These are phyloP conservation scores for Ciconia stormi DNA, from an alignment of 2,113 vertebrate genomes.

Conservation along the genomic window DNA sequence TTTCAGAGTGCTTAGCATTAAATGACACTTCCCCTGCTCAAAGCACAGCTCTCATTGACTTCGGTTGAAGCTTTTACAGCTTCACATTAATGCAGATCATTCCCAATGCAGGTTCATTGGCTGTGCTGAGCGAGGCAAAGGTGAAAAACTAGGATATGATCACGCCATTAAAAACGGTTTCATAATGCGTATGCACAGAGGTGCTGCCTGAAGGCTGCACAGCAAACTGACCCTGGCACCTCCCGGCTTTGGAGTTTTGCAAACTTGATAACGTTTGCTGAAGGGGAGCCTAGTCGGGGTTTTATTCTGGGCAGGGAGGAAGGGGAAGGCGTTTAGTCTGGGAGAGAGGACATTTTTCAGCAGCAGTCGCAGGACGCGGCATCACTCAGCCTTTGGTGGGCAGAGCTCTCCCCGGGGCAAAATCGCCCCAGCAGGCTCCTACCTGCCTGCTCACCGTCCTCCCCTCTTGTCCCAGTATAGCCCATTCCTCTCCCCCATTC, in stretches of 20 bases:
- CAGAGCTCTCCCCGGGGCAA: neutral
- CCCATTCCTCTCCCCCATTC: neutral
- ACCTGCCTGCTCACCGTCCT: neutral
- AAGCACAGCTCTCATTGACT: slow-evolving; percentile 39
- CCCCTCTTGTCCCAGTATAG: neutral
- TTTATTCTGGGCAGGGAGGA: neutral
- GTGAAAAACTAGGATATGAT: slow-evolving; percentile 3
- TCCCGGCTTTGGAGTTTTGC: neutral
- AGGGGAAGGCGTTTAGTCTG: neutral
- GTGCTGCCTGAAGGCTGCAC: slow-evolving; percentile 15
- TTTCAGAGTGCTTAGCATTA: slow-evolving; percentile 41
- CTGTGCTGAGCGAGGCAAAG: slow-evolving; percentile 12
- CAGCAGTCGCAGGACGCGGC: neutral
- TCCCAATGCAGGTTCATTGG: slow-evolving; percentile 35
- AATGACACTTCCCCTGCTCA: slow-evolving; percentile 42
- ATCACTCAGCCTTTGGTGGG: neutral
- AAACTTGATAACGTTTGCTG: neutral
- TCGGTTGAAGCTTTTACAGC: slow-evolving; percentile 25
- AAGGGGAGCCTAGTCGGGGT: neutral
- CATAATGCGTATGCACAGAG: neutral
- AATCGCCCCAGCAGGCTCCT: neutral
- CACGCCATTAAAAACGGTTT: neutral
- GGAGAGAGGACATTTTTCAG: neutral
- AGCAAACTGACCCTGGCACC: slow-evolving; percentile 14
- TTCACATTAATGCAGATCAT: slow-evolving; percentile 52